Conservation (phyloP, 2,113 vertebrate genomes). For the Pan paniscus region DNA sequence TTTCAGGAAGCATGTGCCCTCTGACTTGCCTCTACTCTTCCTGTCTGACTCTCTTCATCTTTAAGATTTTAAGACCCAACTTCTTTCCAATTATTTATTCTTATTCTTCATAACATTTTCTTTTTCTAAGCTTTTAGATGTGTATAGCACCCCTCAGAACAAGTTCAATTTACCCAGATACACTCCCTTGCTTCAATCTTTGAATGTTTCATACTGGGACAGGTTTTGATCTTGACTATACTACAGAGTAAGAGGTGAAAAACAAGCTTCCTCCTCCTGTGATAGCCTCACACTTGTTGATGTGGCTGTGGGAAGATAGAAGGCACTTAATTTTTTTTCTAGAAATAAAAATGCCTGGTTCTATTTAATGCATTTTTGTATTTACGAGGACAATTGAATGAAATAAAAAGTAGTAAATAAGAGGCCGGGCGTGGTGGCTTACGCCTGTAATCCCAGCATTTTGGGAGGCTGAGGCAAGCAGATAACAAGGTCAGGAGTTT, state of each 20-base stretch:
- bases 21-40: not conserved
- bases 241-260: not conserved
- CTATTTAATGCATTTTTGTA: not conserved
- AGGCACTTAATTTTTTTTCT: not conserved
- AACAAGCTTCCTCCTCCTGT: not conserved
- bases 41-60: not conserved
- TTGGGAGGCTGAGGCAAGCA: too few relatives aligned
- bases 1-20: not conserved
- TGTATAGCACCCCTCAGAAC: not conserved
- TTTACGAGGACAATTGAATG: not conserved
- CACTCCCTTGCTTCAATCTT: not conserved
- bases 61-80: not conserved
- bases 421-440: too few relatives aligned
- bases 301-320: not conserved
- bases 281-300: not conserved
- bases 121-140: not conserved
- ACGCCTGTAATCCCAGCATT: too few relatives aligned
- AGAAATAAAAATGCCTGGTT: not conserved
- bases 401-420: not conserved
- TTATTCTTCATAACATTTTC: not conserved
- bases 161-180: not conserved
- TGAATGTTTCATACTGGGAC: not conserved
- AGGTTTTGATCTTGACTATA: not conserved
- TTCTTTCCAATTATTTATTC: not conserved
- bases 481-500: too few relatives aligned